phyloP scores from a whole-genome alignment of 92 coral and sea anemone species.

The Montipora capitata region DNA sequence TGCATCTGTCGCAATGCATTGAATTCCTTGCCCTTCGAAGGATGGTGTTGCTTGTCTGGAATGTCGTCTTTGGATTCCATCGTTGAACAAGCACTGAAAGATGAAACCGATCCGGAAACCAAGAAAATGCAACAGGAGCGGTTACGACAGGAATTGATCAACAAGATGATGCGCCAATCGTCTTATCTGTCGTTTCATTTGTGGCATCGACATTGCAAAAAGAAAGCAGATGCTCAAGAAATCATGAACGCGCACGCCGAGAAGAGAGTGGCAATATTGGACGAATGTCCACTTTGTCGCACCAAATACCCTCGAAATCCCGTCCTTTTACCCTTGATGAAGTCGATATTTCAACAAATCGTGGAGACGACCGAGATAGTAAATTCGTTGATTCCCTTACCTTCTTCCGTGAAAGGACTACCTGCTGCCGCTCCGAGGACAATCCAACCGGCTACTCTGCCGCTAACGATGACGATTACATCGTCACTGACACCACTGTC shows the following conservation, averaged over 20 bases:
- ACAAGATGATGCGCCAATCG: constrained; percentile 1
- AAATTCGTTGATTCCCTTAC: neutral
- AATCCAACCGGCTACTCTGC: too few relatives aligned
- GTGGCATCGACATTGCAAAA: constrained; percentile 17
- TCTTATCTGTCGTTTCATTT: constrained; percentile 11
- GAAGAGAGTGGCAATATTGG: neutral
- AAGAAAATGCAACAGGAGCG: neutral
- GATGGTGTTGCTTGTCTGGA: constrained; percentile 25
- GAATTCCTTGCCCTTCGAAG: neutral
- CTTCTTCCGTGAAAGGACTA: too few relatives aligned
- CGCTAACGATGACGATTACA: too few relatives aligned
- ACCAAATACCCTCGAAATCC: neutral
- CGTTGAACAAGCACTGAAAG: neutral
- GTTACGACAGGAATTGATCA: neutral
- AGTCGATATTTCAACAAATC: neutral
- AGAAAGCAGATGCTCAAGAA: neutral
- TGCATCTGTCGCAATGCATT: neutral
- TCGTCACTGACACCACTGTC: too few relatives aligned
- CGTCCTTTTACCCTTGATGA: neutral
- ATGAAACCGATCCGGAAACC: neutral
- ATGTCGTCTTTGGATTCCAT: neutral
- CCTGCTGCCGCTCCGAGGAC: too few relatives aligned
- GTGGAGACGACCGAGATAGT: neutral
- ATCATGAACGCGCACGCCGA: neutral
- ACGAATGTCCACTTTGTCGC: constrained; percentile 10